These are phyloP conservation scores for Tenthredo notha DNA, from an alignment of 2,888 invertebrate genomes.

Conservation along the genomic window DNA sequence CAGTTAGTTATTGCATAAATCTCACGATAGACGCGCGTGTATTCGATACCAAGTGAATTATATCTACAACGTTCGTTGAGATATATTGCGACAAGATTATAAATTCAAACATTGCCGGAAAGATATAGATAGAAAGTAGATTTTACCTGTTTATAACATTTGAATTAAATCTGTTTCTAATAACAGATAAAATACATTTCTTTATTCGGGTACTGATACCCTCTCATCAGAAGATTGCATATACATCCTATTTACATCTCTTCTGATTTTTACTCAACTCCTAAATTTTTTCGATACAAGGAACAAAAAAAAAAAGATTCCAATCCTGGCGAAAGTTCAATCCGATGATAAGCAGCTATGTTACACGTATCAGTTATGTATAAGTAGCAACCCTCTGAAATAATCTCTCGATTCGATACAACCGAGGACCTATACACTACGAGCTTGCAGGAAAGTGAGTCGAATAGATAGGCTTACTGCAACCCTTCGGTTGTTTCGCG, in stretches of 20 bases:
- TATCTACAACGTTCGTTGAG: constrained; percentile 21
- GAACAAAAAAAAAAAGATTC: background rate
- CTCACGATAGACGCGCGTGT: background rate
- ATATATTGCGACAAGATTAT: constrained; percentile 45
- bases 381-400: background rate
- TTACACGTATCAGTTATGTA: background rate
- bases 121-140: constrained; percentile 30
- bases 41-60: constrained; percentile 19
- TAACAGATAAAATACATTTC: background rate
- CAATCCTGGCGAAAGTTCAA: background rate
- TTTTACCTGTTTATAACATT: background rate
- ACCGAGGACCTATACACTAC: background rate
- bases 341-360: background rate
- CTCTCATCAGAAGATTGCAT: background rate
- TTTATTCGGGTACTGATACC: background rate
- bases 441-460: constrained; percentile 25
- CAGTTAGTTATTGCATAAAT: constrained; percentile 25
- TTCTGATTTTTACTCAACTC: background rate
- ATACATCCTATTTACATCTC: background rate
- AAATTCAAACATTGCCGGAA: constrained; percentile 28
- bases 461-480: constrained; percentile 50
- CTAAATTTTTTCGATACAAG: background rate
- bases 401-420: constrained; percentile 19
- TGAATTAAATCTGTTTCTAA: background rate
- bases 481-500: constrained; percentile 62